A percentile compares a stretch with the other conserved stretches of the same genome.
phyloP scores from a whole-genome alignment of 2,797 vertebrate species.

The Harpagifer antarcticus region DNA sequence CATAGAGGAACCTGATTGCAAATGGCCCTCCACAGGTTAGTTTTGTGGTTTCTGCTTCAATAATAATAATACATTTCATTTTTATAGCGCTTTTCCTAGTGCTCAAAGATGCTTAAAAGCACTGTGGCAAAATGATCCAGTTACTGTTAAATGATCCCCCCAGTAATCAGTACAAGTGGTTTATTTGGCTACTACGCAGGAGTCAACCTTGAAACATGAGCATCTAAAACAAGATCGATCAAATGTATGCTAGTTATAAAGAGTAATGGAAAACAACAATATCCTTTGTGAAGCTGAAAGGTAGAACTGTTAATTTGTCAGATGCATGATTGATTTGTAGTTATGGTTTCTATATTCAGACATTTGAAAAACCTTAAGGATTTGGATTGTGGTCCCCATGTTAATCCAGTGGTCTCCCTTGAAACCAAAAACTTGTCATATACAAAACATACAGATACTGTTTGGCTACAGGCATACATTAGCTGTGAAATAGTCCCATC shows the following conservation, averaged over 20 bases:
- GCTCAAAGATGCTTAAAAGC: background rate
- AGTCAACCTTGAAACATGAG: background rate
- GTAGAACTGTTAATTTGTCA: background rate
- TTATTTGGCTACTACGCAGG: background rate
- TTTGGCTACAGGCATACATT: background rate
- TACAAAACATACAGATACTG: background rate
- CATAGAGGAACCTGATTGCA: conserved; percentile 31
- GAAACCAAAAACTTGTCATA: background rate
- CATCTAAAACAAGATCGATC: background rate
- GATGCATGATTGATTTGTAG: no score
- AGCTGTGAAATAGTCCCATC: background rate
- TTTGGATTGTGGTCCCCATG: conserved; percentile 13
- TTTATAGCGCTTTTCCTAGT: background rate
- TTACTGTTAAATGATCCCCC: background rate
- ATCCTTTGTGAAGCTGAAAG: background rate
- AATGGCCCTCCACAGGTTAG: background rate
- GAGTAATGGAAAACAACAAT: background rate
- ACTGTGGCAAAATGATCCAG: background rate
- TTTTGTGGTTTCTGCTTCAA: background rate
- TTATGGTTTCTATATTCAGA: background rate
- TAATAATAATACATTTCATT: no score
- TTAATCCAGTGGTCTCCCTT: conserved; percentile 3
- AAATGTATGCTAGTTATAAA: background rate
- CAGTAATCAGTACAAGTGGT: background rate
- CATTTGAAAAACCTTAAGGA: background rate